Percentiles rank a stretch among this genome's conserved stretches.
phyloP scores from a whole-genome alignment of 2,113 vertebrate species.

The Redunca redunca region DNA sequence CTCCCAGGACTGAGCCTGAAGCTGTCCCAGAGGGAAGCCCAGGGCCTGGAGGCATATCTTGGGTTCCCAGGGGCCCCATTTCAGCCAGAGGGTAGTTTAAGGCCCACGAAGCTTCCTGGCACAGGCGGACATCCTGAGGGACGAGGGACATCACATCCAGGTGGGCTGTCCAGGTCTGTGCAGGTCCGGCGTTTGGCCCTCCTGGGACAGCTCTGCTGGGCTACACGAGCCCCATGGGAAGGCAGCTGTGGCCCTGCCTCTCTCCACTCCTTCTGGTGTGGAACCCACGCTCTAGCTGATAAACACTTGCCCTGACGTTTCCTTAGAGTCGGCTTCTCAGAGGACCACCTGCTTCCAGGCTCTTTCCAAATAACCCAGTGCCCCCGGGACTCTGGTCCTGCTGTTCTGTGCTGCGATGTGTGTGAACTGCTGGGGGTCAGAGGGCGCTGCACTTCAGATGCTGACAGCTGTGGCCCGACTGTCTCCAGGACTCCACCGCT shows the following conservation, averaged over 20 bases:
- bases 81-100: not conserved
- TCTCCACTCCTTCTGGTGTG: accelerated
- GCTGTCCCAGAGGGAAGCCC: not conserved
- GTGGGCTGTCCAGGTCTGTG: not conserved
- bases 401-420: accelerated
- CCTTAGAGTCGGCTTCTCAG: not conserved
- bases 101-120: accelerated
- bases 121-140: not conserved
- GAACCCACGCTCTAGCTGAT: not conserved
- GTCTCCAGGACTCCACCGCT: not conserved
- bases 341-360: not conserved
- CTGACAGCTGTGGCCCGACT: not conserved
- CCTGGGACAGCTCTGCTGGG: not conserved
- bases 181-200: accelerated
- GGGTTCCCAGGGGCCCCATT: not conserved
- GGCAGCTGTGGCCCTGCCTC: too few species aligned
- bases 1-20: not conserved
- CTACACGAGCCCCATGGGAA: accelerated
- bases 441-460: not conserved
- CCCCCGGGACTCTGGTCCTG: accelerated
- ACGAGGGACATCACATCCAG: not conserved
- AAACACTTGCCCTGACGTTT: accelerated
- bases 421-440: not conserved
- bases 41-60: not conserved
- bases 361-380: not conserved